Percentiles rank a stretch among this genome's conserved stretches.
phyloP scores from a whole-genome alignment of 2,797 vertebrate genomes.

The Semaprochilodus insignis region DNA sequence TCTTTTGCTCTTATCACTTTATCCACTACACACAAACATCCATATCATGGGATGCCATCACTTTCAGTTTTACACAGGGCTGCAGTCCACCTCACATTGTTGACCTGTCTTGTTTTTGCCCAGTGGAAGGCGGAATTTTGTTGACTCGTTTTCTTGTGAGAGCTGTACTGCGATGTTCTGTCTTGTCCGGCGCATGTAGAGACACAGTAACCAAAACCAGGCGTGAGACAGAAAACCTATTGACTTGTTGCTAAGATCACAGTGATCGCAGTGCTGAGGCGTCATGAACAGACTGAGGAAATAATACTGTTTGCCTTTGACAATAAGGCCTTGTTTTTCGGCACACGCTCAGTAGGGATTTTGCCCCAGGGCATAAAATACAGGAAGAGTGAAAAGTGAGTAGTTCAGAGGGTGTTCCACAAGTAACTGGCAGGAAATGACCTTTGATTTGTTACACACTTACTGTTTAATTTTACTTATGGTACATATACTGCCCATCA shows the following conservation, averaged over 20 bases:
- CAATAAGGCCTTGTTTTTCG: slow-evolving; percentile 24
- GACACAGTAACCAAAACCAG: slow-evolving; percentile 7
- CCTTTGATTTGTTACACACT: too few species aligned
- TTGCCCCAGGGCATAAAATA: slow-evolving; percentile 9
- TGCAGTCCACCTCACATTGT: background rate
- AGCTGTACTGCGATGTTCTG: background rate
- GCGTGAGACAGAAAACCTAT: background rate
- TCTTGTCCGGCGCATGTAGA: background rate
- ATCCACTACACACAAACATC: background rate
- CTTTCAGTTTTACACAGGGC: background rate
- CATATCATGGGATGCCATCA: background rate
- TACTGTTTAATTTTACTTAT: too few species aligned
- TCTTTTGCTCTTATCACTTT: background rate
- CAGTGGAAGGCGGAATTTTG: background rate
- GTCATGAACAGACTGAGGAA: slow-evolving; percentile 14
- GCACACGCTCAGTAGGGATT: background rate
- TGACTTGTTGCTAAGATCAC: slow-evolving; percentile 2
- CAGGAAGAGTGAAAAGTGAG: background rate
- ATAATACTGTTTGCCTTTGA: background rate
- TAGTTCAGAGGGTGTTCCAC: too few species aligned
- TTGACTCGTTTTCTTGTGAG: background rate
- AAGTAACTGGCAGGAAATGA: too few species aligned
- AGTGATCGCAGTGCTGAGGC: background rate
- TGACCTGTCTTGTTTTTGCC: background rate
- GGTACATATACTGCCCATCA: too few species aligned